Base-by-base conservation (phyloP, 2,888 invertebrate genomes). In the Myopa testacea region DNA sequence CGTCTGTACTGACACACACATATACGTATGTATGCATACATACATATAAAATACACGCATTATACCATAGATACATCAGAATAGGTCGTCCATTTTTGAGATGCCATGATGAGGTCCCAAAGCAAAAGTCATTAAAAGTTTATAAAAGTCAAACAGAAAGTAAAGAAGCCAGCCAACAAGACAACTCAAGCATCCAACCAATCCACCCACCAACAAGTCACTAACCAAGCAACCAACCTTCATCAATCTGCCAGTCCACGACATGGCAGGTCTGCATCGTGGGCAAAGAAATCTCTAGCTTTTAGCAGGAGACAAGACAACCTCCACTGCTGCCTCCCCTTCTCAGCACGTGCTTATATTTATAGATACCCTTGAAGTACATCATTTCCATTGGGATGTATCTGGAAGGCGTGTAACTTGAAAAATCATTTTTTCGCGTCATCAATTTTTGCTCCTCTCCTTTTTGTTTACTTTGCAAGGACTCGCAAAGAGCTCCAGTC, bases 81-180 rank as follows among this genome's bases (percentile, higher is more conserved):
- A 45, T 45, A 45, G 5, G 12, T 58, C n/a, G 58, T 58, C 5
- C 12, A 58, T 58, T 62, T 62, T n/a, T n/a, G 62, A n/a, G 34
- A 10, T 4, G 14, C 14, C 19, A 26, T 26, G 34, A 26, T 62
- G 62, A 26, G 26, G 7, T 62, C 26, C 62, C 26, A 62, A 34
- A 8, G 62, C 19, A 26, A 62, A 62, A 62, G 62, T 62, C 62
- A 62, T 62, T 62, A 62, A 62, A 62, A 62, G 62, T 62, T 62
- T 26, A 26, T 12, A 62, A 62, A 62, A 62, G 62, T 62, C 62
- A 62, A 62, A 62, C 62, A 62, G 6, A 14, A 14, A n/a, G 58
- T n/a, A n/a, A 14, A n/a, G 58, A 58, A 6, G 14, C 52, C 58
- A 58, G n/a, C 16, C 58, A 58, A 58, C 58, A 26, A 62, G 10